phyloP scores from a whole-genome alignment of 2,113 vertebrate genomes.

The Asarcornis scutulata region DNA sequence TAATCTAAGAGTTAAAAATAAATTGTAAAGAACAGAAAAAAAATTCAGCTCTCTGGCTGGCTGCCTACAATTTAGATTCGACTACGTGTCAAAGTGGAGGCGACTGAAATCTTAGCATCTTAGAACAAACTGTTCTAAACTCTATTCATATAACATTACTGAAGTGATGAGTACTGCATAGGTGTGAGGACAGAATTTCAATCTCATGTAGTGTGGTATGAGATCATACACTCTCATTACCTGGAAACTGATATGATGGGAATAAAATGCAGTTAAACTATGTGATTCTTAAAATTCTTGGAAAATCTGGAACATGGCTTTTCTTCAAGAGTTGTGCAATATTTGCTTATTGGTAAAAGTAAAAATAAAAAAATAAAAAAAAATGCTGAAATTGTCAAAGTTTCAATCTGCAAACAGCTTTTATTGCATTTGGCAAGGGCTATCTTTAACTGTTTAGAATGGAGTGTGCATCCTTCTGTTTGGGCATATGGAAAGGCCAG shows the following conservation, averaged over 20 bases:
- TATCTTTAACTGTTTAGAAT: constrained; percentile 20
- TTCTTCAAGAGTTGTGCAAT: constrained; percentile 3
- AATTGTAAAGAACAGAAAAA: background rate
- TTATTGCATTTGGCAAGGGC: constrained; percentile 7
- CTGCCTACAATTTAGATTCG: background rate
- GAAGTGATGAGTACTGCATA: background rate
- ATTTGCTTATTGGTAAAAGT: constrained; percentile 4
- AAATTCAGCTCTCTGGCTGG: background rate
- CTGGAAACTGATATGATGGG: background rate
- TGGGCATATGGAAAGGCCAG: background rate
- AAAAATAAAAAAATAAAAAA: background rate
- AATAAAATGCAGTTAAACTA: background rate
- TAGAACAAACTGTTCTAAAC: background rate
- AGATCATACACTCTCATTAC: background rate
- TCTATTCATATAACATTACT: background rate
- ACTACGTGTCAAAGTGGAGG: background rate
- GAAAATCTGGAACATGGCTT: background rate
- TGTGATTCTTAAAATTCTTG: background rate
- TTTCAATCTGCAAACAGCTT: constrained; percentile 15
- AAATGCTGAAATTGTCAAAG: constrained; percentile 11
- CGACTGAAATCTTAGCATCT: background rate
- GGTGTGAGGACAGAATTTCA: constrained; percentile 16
- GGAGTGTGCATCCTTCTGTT: background rate
- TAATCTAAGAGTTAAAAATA: background rate
- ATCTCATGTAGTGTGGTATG: background rate